phyloP scores from a whole-genome alignment of 2,797 vertebrate species.

The Paedocypris micromegethes region DNA sequence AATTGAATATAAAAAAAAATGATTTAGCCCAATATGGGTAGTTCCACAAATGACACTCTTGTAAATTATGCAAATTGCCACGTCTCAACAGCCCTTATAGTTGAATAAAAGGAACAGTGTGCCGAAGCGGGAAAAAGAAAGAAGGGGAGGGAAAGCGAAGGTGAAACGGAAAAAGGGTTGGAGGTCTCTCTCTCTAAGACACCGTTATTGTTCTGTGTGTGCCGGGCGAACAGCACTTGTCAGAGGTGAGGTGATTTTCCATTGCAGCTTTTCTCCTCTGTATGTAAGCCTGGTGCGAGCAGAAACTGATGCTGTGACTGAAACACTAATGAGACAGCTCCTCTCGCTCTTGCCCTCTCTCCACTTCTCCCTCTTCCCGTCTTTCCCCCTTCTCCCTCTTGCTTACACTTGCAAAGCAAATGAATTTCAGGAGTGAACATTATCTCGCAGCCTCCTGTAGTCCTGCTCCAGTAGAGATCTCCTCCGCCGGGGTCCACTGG shows the following conservation, averaged over 20 bases:
- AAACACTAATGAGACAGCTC: constrained; percentile 49
- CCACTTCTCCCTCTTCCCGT: constrained; percentile 4
- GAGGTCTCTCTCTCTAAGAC: constrained; percentile 22
- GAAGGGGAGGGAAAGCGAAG: neutral
- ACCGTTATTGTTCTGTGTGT: constrained; percentile 33
- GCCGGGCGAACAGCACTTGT: constrained; percentile 45
- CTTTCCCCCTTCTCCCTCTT: neutral
- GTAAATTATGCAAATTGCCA: neutral
- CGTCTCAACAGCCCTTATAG: constrained; percentile 29
- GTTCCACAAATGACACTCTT: neutral
- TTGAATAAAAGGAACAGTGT: constrained; percentile 10
- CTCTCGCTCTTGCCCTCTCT: constrained; percentile 7
- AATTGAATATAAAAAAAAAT: too few species aligned
- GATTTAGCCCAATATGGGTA: too few species aligned
- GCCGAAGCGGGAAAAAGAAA: neutral
- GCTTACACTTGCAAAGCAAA: constrained; percentile 26
- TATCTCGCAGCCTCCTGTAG: constrained; percentile 30
- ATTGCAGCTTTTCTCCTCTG: constrained; percentile 38
- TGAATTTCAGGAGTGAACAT: constrained; percentile 39
- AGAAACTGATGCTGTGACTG: constrained; percentile 48
- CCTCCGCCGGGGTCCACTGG: constrained; percentile 18
- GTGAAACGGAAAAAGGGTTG: neutral
- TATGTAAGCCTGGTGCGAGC: constrained; percentile 48
- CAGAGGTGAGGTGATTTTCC: constrained; percentile 46
- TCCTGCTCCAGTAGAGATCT: constrained; percentile 30